phyloP scores from a whole-genome alignment of 1,140 invertebrate species.

The Bombus ignitus region DNA sequence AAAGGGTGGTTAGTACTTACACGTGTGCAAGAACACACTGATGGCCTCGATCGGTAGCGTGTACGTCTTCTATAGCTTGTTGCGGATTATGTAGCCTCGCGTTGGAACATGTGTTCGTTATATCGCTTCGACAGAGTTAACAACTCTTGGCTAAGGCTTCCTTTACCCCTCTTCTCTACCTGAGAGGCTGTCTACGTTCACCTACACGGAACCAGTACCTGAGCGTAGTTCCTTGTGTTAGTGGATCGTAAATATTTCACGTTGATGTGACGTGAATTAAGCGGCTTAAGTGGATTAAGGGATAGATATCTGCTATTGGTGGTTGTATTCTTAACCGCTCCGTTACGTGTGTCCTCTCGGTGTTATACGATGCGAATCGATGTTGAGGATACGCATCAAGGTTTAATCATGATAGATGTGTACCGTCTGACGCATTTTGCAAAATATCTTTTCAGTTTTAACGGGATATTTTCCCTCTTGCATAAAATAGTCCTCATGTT shows the following conservation, averaged over 20 bases:
- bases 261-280: constrained; percentile 81
- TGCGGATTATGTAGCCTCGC: constrained; percentile 80
- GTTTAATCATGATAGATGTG: neutral
- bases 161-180: constrained; percentile 28
- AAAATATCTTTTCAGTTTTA: neutral
- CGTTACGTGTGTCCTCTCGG: constrained; percentile 4
- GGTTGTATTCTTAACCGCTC: constrained; percentile 58
- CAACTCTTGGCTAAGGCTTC: constrained; percentile 78
- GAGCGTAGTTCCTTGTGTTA: constrained; percentile 6
- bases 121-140: constrained; percentile 77
- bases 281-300: constrained; percentile 80
- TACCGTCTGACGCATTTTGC: too few species aligned
- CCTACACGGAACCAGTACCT: constrained; percentile 56
- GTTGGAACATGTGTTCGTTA: constrained; percentile 81
- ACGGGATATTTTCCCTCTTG: neutral
- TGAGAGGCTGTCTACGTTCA: constrained; percentile 55
- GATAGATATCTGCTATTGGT: constrained; percentile 51
- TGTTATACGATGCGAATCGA: constrained; percentile 34
- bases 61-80: constrained; percentile 70
- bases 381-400: constrained; percentile 15
- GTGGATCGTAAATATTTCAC: constrained; percentile 81
- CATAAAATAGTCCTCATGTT: neutral
- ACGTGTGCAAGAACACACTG: constrained; percentile 10
- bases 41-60: neutral
- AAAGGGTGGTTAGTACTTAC: neutral